Percentiles rank a stretch among this genome's conserved stretches.
These are phyloP conservation scores for Tenrec ecaudatus DNA, from an alignment of 2,113 vertebrate genomes.

Conservation along the genomic window DNA sequence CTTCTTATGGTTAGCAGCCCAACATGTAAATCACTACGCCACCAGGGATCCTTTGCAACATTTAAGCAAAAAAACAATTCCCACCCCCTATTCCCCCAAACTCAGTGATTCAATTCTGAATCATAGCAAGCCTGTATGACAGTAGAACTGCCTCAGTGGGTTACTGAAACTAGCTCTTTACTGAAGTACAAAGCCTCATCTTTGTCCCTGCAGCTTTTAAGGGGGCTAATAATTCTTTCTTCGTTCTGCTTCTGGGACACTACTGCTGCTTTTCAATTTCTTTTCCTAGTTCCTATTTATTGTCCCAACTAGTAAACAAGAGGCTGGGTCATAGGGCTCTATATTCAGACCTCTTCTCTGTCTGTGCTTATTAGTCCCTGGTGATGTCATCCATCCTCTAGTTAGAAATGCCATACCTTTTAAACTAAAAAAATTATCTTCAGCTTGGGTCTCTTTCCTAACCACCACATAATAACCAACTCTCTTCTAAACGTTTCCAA, in stretches of 20 bases:
- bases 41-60: too few relatives aligned
- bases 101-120: too few relatives aligned
- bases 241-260: constrained; percentile 17
- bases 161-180: too few relatives aligned
- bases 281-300: constrained; percentile 54
- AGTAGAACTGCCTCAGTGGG: too few relatives aligned
- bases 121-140: too few relatives aligned
- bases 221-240: too few relatives aligned
- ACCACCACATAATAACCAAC: constrained; percentile 7
- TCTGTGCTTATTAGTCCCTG: constrained; percentile 46
- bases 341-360: constrained; percentile 60
- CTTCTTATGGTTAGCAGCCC: too few relatives aligned
- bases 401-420: constrained; percentile 62
- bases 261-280: constrained; percentile 45
- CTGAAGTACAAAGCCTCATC: too few relatives aligned
- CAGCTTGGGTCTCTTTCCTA: constrained; percentile 51
- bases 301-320: constrained; percentile 52
- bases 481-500: constrained; percentile 15
- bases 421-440: constrained; percentile 57
- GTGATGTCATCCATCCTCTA: constrained; percentile 59
- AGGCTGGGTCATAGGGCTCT: constrained; percentile 23
- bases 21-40: too few relatives aligned
- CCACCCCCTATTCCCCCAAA: too few relatives aligned
- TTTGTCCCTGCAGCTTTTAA: too few relatives aligned
- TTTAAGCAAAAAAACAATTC: too few relatives aligned